Conservation (phyloP, 1,140 invertebrate species). For the Drosophila watanabei region DNA sequence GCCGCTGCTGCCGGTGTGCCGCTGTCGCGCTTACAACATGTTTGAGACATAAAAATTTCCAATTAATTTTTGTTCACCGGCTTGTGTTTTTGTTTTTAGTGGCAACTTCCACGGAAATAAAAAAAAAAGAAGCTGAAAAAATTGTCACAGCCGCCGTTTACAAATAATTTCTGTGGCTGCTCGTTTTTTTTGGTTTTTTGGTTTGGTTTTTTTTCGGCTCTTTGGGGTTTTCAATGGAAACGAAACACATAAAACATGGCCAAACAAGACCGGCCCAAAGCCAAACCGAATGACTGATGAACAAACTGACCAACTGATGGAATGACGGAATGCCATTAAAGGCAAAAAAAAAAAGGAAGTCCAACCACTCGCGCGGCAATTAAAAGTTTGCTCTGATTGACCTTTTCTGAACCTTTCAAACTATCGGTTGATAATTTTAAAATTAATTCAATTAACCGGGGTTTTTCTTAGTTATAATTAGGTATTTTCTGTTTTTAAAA, state of each 20-base stretch:
- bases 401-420: constrained; percentile 17
- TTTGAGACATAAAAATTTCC: constrained; percentile 83
- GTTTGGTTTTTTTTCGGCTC: constrained; percentile 39
- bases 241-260: constrained; percentile 82
- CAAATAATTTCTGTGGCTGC: constrained; percentile 76
- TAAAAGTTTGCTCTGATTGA: constrained; percentile 42
- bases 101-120: constrained; percentile 76
- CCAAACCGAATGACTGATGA: constrained; percentile 12
- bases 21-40: constrained; percentile 73
- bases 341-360: constrained; percentile 3
- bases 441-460: too few species aligned
- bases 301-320: constrained; percentile 31
- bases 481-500: fast-evolving
- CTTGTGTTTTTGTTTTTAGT: constrained; percentile 59
- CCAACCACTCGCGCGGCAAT: constrained; percentile 25
- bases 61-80: constrained; percentile 71
- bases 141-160: constrained; percentile 81
- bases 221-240: constrained; percentile 83
- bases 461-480: not conserved
- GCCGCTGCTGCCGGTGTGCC: constrained; percentile 29
- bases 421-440: not conserved
- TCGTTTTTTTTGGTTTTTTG: constrained; percentile 5
- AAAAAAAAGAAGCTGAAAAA: constrained; percentile 54
- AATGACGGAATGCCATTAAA: constrained; percentile 64
- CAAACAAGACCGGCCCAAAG: constrained; percentile 54